These are phyloP conservation scores for Thalassophryne amazonica DNA, from an alignment of 2,797 vertebrate genomes.

Conservation along the genomic window DNA sequence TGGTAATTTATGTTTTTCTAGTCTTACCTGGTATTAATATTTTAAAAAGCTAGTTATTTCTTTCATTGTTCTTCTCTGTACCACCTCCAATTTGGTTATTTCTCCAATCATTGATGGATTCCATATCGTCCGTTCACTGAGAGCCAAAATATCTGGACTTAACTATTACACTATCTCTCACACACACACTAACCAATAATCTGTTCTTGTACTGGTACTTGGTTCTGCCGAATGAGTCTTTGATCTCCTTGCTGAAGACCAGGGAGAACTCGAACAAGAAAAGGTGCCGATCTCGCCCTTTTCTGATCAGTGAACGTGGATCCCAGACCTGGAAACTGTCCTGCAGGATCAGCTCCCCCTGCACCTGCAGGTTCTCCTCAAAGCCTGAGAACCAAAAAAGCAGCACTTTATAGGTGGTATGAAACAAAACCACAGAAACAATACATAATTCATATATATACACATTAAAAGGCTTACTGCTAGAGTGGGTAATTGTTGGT, in stretches of 20 bases:
- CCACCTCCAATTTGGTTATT: no score
- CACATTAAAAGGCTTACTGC: no score
- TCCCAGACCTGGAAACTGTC: conserved; percentile 99
- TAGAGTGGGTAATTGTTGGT: no score
- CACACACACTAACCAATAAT: conserved; percentile 79
- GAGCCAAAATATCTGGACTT: no score
- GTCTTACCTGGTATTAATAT: no score
- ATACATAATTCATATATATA: no score
- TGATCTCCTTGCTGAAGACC: conserved; percentile 98
- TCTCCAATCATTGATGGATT: no score
- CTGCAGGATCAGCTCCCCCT: conserved; percentile 96
- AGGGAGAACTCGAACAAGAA: conserved; percentile 98
- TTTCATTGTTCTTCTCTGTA: no score
- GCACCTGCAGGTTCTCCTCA: conserved; percentile 95
- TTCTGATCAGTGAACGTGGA: conserved; percentile 95
- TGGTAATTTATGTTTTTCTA: no score
- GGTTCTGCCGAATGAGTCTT: conserved; percentile 94
- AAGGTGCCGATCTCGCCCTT: conserved; percentile 94
- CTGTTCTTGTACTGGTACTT: conserved; percentile 99
- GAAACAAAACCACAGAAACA: background rate
- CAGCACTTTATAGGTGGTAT: background rate
- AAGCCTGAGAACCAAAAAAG: conserved; percentile 80
- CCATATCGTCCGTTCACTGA: no score
- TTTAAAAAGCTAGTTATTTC: no score
- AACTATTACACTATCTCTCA: no score